Conservation (phyloP, 2,888 invertebrate genomes). For the Flabesymbios commensalis region DNA sequence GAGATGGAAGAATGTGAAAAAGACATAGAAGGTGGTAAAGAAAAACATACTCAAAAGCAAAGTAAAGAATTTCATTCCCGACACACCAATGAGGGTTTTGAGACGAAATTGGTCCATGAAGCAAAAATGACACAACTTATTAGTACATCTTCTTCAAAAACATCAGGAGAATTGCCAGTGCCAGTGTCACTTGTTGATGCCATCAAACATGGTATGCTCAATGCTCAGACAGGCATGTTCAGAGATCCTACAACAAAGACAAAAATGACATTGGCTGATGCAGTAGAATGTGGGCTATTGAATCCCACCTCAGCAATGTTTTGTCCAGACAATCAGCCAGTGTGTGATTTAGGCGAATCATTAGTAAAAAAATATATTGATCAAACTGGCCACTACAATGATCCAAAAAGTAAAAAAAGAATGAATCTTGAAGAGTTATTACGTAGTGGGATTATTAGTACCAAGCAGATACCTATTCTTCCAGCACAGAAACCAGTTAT, state of each 20-base stretch:
- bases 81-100: constrained; percentile 29
- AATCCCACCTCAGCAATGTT: constrained; percentile 31
- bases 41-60: constrained; percentile 17
- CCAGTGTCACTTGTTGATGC: constrained; percentile 75
- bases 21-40: constrained; percentile 33
- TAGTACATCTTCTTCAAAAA: constrained; percentile 15
- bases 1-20: constrained; percentile 30
- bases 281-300: constrained; percentile 67
- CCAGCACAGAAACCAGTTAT: neutral
- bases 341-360: constrained; percentile 22
- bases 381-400: constrained; percentile 67
- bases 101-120: constrained; percentile 29
- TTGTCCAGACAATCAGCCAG: constrained; percentile 18
- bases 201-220: constrained; percentile 75
- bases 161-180: constrained; percentile 28
- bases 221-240: constrained; percentile 66
- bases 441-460: constrained; percentile 68
- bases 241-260: constrained; percentile 80
- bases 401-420: constrained; percentile 78
- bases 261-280: constrained; percentile 81
- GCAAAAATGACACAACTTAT: constrained; percentile 25
- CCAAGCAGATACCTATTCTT: constrained; percentile 10
- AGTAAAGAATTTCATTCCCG: constrained; percentile 27
- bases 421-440: constrained; percentile 83
- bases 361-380: constrained; percentile 27